A percentile compares a stretch with the other conserved stretches of the same genome.
Evolutionary conservation across 2,113 vertebrate species (phyloP).

Genomic region (Chauna torquata): DNA sequence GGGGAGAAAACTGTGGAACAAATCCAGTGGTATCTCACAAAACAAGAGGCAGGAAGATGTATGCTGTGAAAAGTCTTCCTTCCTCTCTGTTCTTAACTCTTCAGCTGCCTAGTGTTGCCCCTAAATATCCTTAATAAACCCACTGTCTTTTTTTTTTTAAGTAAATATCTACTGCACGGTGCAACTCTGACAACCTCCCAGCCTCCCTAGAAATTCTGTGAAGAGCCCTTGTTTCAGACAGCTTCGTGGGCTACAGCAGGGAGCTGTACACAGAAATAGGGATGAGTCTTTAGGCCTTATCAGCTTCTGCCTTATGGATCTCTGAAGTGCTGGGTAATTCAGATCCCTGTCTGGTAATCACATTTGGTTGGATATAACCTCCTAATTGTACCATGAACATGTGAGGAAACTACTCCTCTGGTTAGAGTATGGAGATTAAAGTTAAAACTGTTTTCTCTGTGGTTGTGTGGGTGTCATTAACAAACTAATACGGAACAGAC

Average conservation of each 20-base stretch:
- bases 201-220: background rate
- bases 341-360: background rate
- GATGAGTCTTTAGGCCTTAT: background rate
- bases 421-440: background rate
- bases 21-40: background rate
- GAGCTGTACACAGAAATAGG: rapidly evolving
- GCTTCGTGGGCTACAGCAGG: background rate
- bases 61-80: background rate
- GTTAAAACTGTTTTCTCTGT: background rate
- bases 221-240: background rate
- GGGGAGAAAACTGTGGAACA: background rate
- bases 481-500: background rate
- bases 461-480: background rate
- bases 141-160: background rate
- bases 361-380: background rate
- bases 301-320: background rate
- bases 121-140: background rate
- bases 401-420: background rate
- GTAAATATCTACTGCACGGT: background rate
- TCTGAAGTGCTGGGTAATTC: background rate
- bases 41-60: background rate
- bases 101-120: background rate
- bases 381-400: background rate
- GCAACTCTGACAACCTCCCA: background rate
- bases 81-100: background rate